phyloP scores from a whole-genome alignment of 2,888 invertebrate species.

The Campaea margaritaria region DNA sequence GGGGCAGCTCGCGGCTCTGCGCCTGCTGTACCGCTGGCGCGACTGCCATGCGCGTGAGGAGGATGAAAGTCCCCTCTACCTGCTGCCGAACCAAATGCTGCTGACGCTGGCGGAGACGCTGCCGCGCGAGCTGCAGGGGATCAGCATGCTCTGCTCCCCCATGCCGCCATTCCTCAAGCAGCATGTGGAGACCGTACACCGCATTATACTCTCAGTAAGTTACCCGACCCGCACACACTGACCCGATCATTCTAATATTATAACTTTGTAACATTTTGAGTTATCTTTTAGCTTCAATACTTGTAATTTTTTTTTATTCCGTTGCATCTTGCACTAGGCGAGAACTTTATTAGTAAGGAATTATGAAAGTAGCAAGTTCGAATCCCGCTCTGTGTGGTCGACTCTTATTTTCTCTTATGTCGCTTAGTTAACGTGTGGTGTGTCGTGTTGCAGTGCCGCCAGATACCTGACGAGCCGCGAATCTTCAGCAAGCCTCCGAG shows the following conservation, averaged over 20 bases:
- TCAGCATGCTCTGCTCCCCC: constrained; percentile 96
- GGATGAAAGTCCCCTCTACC: constrained; percentile 97
- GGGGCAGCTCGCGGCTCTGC: constrained; percentile 93
- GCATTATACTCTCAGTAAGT: constrained; percentile 68
- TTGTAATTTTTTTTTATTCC: too few relatives aligned
- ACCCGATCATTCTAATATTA: too few relatives aligned
- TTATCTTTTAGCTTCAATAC: too few relatives aligned
- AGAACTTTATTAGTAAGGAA: too few relatives aligned
- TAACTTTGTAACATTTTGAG: too few relatives aligned
- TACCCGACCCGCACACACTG: neutral
- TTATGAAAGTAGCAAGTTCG: too few relatives aligned
- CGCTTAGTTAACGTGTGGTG: too few relatives aligned
- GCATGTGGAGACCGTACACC: constrained; percentile 63
- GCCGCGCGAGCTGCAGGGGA: constrained; percentile 96
- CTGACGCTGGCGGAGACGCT: constrained; percentile 94
- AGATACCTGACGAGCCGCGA: constrained; percentile 67
- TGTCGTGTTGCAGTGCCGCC: constrained; percentile 61
- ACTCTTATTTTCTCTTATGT: too few relatives aligned
- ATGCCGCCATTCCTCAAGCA: constrained; percentile 89
- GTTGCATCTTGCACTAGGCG: too few relatives aligned
- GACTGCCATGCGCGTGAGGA: constrained; percentile 92
- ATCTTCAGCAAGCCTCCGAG: constrained; percentile 56
- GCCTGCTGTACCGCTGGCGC: constrained; percentile 94
- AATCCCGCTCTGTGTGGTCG: too few relatives aligned
- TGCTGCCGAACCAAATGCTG: constrained; percentile 98